Conservation (phyloP, 2,888 invertebrate genomes). For the Troides helena region DNA sequence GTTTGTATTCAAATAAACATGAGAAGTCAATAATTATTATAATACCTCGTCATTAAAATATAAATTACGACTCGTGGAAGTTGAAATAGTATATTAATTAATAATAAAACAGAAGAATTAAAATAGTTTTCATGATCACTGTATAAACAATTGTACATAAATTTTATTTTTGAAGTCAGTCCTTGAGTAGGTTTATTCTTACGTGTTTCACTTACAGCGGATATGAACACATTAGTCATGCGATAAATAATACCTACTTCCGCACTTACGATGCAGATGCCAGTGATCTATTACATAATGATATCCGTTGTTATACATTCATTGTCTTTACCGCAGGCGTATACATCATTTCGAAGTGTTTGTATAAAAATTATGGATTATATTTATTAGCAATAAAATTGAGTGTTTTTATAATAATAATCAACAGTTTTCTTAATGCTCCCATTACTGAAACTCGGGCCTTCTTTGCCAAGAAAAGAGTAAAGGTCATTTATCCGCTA, state of each 20-base stretch:
- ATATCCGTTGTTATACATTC: slow-evolving; percentile 6
- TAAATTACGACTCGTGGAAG: too few species aligned
- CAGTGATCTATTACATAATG: slow-evolving; percentile 24
- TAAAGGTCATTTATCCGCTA: too few species aligned
- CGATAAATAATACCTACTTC: slow-evolving; percentile 26
- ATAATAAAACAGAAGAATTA: too few species aligned
- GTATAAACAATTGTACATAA: not conserved
- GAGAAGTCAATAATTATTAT: too few species aligned
- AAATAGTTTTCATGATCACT: too few species aligned
- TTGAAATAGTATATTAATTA: too few species aligned
- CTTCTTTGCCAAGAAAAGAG: too few species aligned
- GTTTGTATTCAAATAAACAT: too few species aligned
- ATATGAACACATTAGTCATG: slow-evolving; percentile 25
- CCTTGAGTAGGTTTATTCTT: not conserved
- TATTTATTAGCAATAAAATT: not conserved
- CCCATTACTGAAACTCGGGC: too few species aligned
- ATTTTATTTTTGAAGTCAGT: not conserved
- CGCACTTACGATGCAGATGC: slow-evolving; percentile 27
- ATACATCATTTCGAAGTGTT: not conserved
- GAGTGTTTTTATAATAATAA: too few species aligned
- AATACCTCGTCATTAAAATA: too few species aligned
- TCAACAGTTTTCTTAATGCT: too few species aligned
- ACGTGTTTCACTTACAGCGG: slow-evolving; percentile 9
- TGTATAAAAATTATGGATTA: not conserved
- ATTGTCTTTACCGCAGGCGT: not conserved